Evolutionary conservation across 2,113 vertebrate species (phyloP).

Genomic region (Seriola aureovittata): DNA sequence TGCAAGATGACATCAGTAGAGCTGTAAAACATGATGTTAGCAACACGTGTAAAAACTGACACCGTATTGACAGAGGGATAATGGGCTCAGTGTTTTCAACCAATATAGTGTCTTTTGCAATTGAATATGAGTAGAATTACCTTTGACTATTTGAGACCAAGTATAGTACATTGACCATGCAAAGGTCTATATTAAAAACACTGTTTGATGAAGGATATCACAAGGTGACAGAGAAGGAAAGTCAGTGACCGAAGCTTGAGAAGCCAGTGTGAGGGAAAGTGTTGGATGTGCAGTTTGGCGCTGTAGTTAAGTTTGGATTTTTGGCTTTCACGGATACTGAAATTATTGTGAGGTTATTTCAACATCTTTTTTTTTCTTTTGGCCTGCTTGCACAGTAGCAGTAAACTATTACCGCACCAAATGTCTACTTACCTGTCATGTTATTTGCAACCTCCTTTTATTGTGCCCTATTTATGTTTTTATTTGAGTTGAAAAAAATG

Average conservation of each 20-base stretch:
- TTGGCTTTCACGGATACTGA: background rate
- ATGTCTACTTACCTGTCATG: background rate
- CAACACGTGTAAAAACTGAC: background rate
- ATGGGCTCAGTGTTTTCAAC: background rate
- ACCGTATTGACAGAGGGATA: background rate
- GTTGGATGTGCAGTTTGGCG: background rate
- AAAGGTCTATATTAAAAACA: background rate
- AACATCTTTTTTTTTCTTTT: constrained; percentile 5
- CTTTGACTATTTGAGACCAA: background rate
- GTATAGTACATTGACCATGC: background rate
- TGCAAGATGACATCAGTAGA: background rate
- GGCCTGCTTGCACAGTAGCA: constrained; percentile 5
- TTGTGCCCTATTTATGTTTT: constrained; percentile 11
- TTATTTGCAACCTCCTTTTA: constrained; percentile 6
- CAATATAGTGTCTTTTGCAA: background rate
- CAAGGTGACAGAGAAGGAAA: background rate
- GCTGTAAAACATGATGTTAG: background rate
- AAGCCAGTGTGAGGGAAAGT: background rate
- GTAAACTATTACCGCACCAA: background rate
- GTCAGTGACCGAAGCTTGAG: too few relatives aligned
- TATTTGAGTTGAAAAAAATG: constrained; percentile 3
- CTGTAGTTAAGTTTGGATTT: background rate
- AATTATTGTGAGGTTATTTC: constrained; percentile 22
- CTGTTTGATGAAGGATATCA: background rate
- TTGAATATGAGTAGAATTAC: background rate